Base-by-base conservation (phyloP, 2,797 vertebrate genomes). In the Petrocephalus schoutedeni region DNA sequence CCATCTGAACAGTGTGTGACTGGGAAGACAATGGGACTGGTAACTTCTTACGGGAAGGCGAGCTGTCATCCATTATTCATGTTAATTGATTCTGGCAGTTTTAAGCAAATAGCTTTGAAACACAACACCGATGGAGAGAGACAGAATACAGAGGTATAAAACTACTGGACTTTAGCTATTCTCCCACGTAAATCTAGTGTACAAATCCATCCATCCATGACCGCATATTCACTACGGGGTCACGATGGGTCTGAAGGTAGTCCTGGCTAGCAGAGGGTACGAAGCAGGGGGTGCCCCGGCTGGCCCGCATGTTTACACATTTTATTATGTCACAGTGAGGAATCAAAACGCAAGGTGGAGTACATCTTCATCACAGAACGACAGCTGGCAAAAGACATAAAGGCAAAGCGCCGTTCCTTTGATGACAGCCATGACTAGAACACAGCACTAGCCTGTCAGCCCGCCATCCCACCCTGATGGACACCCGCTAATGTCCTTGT, bases 1-100 rank as follows among this genome's bases (percentile, higher is more conserved):
- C 45, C 45, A n/a, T 54, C 80, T 84, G 80, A 12, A 28, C 21
- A 54, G 28, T 16, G 88, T 77, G 87, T 92, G 89, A 83, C 36
- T 45, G 23, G 77, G 88, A 90, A 91, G 88, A 88, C 77, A 94
- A 93, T 88, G 91, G 7, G 19, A 58, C 67, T 45, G n/a, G 28
- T 8, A 93, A 91, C 89, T 64, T 83, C 91, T 91, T 88, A 80
- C 74, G 87, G 91, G 89, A 87, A 85, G 88, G 90, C 49, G 74
- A 88, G 83, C 91, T 91, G 89, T 89, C 93, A 94, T 96, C 92
- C 92, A 96, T 96, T 95, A 96, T 96, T 96, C 93, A 96, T 96
- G 91, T 93, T 95, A 94, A 96, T 95, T 95, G 95, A 95, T 94
- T 93, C 91, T 92, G 93, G 94, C 95, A 95, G 93, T 92, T 95